These are phyloP conservation scores for Orthosia cruda DNA, from an alignment of 2,888 invertebrate species.

Conservation along the genomic window DNA sequence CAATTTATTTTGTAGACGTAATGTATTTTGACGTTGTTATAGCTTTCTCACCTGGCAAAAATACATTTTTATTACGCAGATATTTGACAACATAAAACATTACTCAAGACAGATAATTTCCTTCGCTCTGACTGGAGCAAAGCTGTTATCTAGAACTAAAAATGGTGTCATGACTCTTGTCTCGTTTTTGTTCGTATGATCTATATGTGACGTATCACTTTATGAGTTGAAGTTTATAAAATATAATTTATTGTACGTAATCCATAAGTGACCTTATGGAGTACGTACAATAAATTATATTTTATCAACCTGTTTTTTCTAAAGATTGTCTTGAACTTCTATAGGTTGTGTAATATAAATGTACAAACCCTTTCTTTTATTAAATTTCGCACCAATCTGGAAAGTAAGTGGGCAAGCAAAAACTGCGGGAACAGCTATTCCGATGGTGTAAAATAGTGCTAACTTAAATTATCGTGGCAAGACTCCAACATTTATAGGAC, in stretches of 20 bases:
- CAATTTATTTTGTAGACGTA: constrained; percentile 50
- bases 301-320: background rate
- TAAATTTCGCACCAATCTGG: too few species aligned
- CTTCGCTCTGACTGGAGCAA: constrained; percentile 4
- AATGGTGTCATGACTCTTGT: too few species aligned
- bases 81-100: constrained; percentile 12
- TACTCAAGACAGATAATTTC: constrained; percentile 25
- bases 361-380: too few species aligned
- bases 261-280: too few species aligned
- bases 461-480: too few species aligned
- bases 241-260: too few species aligned
- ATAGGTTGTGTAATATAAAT: background rate
- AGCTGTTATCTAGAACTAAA: background rate
- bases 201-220: constrained; percentile 34
- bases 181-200: background rate
- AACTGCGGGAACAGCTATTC: too few species aligned
- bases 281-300: background rate
- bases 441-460: too few species aligned
- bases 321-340: background rate
- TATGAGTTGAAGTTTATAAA: too few species aligned
- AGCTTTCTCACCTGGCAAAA: constrained; percentile 39
- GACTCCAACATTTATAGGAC: too few species aligned
- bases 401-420: too few species aligned
- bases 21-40: constrained; percentile 50
- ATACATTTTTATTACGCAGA: background rate